Evolutionary conservation across 2,888 invertebrate genomes (phyloP).

Genomic region (Nycteola revayana): DNA sequence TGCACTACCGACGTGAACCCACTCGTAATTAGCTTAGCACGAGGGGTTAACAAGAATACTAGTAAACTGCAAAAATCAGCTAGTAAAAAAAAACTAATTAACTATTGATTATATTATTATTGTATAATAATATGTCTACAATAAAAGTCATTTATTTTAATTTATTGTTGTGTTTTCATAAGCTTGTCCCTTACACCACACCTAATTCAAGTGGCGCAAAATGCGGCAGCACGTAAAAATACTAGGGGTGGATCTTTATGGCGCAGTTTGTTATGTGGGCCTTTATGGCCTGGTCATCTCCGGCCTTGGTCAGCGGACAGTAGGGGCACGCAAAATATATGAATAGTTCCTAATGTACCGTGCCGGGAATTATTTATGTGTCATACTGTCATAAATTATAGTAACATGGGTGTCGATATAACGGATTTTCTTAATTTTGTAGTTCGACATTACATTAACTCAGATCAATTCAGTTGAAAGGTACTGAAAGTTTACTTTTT

Average conservation of each 20-base stretch:
- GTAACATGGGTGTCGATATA: slow-evolving; percentile 32
- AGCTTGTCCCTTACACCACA: slow-evolving; percentile 13
- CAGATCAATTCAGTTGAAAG: too few species aligned
- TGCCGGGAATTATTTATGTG: slow-evolving; percentile 20
- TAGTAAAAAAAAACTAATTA: too few species aligned
- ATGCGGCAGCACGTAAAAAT: slow-evolving; percentile 60
- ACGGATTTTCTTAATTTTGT: slow-evolving; percentile 6
- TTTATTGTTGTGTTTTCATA: not conserved
- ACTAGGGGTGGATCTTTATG: slow-evolving; percentile 50
- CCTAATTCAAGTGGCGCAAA: slow-evolving; percentile 43
- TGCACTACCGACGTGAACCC: too few species aligned
- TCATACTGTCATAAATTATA: slow-evolving; percentile 3
- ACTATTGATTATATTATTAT: too few species aligned
- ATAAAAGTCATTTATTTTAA: too few species aligned
- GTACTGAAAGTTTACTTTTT: too few species aligned
- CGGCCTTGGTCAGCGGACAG: slow-evolving; percentile 16
- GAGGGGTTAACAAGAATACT: too few species aligned
- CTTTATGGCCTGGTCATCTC: slow-evolving; percentile 59
- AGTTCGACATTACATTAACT: too few species aligned
- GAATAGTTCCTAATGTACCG: slow-evolving; percentile 27
- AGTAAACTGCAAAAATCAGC: too few species aligned
- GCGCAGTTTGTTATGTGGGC: slow-evolving; percentile 62
- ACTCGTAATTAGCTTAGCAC: too few species aligned
- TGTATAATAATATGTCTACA: too few species aligned
- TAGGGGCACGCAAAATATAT: slow-evolving; percentile 34